Base-by-base conservation (phyloP, 2,113 vertebrate genomes). In the Podarcis muralis region DNA sequence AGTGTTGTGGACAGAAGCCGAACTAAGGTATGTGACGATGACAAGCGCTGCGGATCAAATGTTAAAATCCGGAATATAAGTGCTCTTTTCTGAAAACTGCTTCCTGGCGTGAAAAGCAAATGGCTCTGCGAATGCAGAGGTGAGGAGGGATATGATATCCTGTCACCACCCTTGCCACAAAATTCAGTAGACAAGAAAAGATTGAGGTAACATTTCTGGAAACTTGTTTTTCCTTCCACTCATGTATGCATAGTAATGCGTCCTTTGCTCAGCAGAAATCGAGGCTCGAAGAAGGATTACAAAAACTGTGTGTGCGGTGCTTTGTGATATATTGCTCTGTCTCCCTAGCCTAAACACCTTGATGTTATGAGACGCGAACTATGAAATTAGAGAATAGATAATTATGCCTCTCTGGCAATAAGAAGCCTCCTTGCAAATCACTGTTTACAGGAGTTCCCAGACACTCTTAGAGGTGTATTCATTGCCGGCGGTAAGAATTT, bases 371-470 rank as follows among this genome's bases (percentile, higher is more conserved):
- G 69, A 74, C 69, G 37, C 8, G 27, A 76, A 76, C 27, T 32
- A 83, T 83, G 57, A 88, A 88, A 88, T 88, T 88, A 88, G 37
- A 35, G 87, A 82, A 75, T 43, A 48, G 71, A 75, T 82, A 88
- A 88, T 75, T 37, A 65, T 32, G 62, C 69, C 57, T 48, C 35
- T 74, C 27, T 4, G 23, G 57, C 20, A 83, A 83, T 82, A 43
- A 83, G 79, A 30, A 22, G 65, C 40, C 43, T 53, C 57, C 1
- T 77, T 68, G 40, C 59, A 83, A 81, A 68, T 32, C 81, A 32
- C 11, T 77, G 37, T 68, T 88, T 83, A 48, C 13, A 83, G n/a
- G 37, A 18, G 30, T 83, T 76, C 20, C 59, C n/a, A 32, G 59
- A 77, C 40, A 77, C 74, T 77, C 74, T 43, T 23, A 68, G 81